Evolutionary conservation across 2,113 vertebrate species (phyloP).

Genomic region (Cryptomyrus ogoouensis): DNA sequence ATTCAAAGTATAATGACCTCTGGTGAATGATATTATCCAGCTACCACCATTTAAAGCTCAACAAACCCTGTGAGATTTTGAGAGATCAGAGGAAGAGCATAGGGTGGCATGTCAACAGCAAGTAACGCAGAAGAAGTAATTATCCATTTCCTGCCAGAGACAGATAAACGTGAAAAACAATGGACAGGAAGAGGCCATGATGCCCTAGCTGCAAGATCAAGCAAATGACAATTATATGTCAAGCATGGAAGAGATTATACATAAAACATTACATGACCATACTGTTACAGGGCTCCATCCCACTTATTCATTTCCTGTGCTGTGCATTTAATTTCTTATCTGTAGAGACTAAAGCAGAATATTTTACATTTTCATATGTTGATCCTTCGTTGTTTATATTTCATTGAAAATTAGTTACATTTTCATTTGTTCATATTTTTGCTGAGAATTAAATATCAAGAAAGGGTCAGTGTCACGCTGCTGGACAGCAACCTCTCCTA

Average conservation of each 20-base stretch:
- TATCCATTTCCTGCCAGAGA: not conserved
- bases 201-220: not conserved
- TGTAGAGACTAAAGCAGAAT: not conserved
- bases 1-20: not conserved
- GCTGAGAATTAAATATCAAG: not conserved
- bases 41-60: not conserved
- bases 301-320: not conserved
- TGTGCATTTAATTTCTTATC: not conserved
- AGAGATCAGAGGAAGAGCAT: not conserved
- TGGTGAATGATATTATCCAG: not conserved
- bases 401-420: not conserved
- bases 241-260: slow-evolving; percentile 2
- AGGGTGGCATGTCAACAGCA: not conserved
- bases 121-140: not conserved
- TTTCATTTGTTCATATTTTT: not conserved
- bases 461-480: not conserved
- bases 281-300: not conserved
- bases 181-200: not conserved
- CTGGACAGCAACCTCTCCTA: not conserved
- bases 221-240: not conserved
- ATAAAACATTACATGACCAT: not conserved
- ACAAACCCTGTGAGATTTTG: not conserved
- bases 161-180: not conserved
- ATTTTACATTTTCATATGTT: not conserved
- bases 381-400: not conserved